A percentile compares a stretch with the other conserved stretches of the same genome.
Conservation (phyloP, 2,888 invertebrate species). For the Himalopsyche tibetana region DNA sequence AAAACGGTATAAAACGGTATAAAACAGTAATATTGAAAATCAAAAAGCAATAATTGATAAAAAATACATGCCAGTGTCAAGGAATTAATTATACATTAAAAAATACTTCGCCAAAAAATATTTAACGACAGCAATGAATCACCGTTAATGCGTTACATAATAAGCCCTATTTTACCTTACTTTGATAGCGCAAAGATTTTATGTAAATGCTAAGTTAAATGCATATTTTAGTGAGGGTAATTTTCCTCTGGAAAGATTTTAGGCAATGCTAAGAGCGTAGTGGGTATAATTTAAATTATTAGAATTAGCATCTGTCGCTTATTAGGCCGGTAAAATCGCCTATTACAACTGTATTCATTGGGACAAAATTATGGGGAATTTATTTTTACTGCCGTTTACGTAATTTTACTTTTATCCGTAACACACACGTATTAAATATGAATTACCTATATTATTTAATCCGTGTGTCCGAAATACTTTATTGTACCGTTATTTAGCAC, state of each 20-base stretch:
- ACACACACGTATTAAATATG: background rate
- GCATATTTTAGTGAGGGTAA: background rate
- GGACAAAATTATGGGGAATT: background rate
- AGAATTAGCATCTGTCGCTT: constrained; percentile 6
- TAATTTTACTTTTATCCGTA: background rate
- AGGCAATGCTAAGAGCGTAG: background rate
- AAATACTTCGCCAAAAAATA: too few relatives aligned
- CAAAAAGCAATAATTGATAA: too few relatives aligned
- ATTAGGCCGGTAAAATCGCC: background rate
- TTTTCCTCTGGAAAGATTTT: background rate
- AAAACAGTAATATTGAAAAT: too few relatives aligned
- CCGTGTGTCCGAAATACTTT: too few relatives aligned
- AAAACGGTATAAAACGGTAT: too few relatives aligned
- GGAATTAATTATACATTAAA: too few relatives aligned
- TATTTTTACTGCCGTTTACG: background rate
- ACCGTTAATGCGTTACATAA: too few relatives aligned
- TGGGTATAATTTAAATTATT: constrained; percentile 16
- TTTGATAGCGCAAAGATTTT: background rate
- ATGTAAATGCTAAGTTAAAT: background rate
- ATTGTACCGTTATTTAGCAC: too few relatives aligned
- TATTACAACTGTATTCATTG: background rate
- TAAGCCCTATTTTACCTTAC: too few relatives aligned
- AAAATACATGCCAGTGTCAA: too few relatives aligned
- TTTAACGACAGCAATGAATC: too few relatives aligned
- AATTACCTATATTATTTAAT: background rate